These are phyloP conservation scores for Chloropsis hardwickii DNA, from an alignment of 2,113 vertebrate genomes.

Conservation along the genomic window DNA sequence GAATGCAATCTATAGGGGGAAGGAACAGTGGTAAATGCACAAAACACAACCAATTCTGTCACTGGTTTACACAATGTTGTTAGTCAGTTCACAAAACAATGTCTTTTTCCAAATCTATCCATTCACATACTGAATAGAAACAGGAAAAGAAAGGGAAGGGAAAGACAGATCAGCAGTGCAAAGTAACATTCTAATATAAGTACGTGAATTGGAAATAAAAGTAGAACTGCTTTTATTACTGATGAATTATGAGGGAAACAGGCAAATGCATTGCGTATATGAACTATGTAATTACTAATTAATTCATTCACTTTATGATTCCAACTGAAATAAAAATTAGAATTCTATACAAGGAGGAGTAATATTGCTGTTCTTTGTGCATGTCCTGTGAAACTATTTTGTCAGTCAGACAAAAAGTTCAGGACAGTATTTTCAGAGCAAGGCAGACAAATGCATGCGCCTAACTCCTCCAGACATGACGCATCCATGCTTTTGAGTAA, in stretches of 20 bases:
- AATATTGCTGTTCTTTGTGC: not conserved
- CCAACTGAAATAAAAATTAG: not conserved
- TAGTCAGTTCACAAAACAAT: not conserved
- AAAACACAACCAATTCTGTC: not conserved
- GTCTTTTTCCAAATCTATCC: not conserved
- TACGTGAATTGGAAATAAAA: not conserved
- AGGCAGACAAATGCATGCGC: not conserved
- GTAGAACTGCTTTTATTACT: not conserved
- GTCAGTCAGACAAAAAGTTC: not conserved
- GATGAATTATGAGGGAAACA: not conserved
- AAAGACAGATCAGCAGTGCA: not conserved
- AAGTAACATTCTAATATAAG: not conserved
- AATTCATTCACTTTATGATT: slow-evolving; percentile 7
- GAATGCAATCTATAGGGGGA: not conserved
- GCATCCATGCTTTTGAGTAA: not conserved
- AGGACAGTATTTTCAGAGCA: not conserved
- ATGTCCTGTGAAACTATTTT: not conserved
- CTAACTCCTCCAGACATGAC: not conserved
- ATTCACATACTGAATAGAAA: not conserved
- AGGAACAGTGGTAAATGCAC: not conserved
- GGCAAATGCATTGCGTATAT: not conserved
- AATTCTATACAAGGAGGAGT: not conserved
- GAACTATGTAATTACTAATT: not conserved
- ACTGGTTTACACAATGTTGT: not conserved
- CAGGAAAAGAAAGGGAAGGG: not conserved